phyloP scores from a whole-genome alignment of 2,113 vertebrate species.

The Setophaga coronata region DNA sequence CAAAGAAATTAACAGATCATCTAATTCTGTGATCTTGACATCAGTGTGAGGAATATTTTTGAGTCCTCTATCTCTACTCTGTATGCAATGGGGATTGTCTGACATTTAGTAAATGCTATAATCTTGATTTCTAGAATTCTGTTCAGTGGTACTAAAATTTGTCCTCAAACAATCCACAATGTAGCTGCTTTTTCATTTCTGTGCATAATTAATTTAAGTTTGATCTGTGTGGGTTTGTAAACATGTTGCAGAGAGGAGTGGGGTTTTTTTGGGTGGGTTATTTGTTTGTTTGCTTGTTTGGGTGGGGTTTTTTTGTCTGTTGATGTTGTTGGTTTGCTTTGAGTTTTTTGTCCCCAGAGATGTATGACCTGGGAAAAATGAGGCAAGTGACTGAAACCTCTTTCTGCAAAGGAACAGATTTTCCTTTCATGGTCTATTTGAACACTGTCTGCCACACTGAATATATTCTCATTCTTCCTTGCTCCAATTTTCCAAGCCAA shows the following conservation, averaged over 20 bases:
- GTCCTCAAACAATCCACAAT: background rate
- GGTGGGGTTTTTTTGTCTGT: background rate
- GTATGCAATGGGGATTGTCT: background rate
- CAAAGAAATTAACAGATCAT: background rate
- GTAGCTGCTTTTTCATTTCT: background rate
- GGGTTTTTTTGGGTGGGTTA: accelerated
- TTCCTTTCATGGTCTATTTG: background rate
- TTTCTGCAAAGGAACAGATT: background rate
- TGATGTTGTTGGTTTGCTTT: background rate
- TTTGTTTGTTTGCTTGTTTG: background rate
- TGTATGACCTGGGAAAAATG: background rate
- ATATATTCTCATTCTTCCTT: background rate
- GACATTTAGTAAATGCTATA: background rate
- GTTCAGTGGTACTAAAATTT: background rate
- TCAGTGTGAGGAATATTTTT: background rate
- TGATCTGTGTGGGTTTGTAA: background rate
- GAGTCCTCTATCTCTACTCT: background rate
- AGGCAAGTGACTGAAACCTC: background rate
- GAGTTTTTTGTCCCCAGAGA: accelerated
- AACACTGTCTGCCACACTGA: background rate
- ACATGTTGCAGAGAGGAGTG: background rate
- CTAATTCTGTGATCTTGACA: background rate
- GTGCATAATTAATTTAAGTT: background rate
- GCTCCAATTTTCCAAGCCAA: background rate
- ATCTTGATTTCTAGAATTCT: background rate